Evolutionary conservation across 2,888 invertebrate species (phyloP).

Genomic region (Cheilosia scutellata): DNA sequence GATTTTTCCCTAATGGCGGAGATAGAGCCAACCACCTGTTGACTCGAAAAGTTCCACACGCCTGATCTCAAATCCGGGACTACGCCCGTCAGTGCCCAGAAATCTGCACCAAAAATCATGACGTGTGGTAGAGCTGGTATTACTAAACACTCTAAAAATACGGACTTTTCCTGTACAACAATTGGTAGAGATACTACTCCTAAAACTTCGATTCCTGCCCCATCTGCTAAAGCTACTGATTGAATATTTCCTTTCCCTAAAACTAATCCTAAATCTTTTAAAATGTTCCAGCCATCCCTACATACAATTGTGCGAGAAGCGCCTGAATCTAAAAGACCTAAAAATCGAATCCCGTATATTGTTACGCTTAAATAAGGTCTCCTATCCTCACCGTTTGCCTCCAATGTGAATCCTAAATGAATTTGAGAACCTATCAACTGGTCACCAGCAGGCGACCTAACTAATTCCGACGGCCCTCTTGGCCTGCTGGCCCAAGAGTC

Average conservation of each 20-base stretch:
- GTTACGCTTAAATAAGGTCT: too few species aligned
- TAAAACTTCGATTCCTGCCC: not conserved
- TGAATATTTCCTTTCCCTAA: not conserved
- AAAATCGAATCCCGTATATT: not conserved
- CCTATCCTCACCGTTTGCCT: too few species aligned
- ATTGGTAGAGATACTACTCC: not conserved
- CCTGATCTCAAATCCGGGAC: conserved; percentile 6
- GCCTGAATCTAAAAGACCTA: not conserved
- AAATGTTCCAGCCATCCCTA: not conserved
- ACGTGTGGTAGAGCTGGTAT: not conserved
- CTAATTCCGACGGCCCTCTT: not conserved
- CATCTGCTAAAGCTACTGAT: not conserved
- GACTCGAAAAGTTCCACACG: not conserved
- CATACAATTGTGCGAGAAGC: not conserved
- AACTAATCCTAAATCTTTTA: not conserved
- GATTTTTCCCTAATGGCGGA: not conserved
- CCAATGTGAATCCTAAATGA: not conserved
- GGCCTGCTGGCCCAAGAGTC: not conserved
- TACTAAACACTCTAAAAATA: not conserved
- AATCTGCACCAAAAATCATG: not conserved
- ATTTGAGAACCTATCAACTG: not conserved
- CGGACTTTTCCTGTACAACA: not conserved
- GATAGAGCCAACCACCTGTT: not conserved
- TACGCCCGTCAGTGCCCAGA: not conserved
- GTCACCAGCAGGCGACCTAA: not conserved